These are phyloP conservation scores for Anas georgica DNA, from an alignment of 2,797 vertebrate genomes.

Conservation along the genomic window DNA sequence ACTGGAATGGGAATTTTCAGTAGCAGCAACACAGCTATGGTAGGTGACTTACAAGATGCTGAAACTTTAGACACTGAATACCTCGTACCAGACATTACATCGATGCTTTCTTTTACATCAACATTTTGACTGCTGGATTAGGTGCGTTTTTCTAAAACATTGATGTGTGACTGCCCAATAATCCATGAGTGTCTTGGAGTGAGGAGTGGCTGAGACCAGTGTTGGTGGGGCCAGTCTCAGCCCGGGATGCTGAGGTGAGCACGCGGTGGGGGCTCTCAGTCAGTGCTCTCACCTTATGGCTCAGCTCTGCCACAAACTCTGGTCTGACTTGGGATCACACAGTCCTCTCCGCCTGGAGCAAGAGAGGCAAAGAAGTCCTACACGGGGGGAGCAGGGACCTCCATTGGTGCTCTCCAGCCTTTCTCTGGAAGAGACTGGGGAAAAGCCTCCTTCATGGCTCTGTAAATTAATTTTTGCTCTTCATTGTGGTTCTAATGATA, in stretches of 20 bases:
- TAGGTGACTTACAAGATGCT: neutral
- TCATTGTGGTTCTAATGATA: neutral
- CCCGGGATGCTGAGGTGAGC: rapidly evolving
- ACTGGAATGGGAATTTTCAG: neutral
- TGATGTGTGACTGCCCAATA: neutral
- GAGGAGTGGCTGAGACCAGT: rapidly evolving
- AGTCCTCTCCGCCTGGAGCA: neutral
- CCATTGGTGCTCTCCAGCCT: neutral
- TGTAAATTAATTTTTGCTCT: neutral
- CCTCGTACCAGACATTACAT: neutral
- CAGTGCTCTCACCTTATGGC: rapidly evolving
- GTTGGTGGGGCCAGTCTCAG: neutral
- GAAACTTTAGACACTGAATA: neutral
- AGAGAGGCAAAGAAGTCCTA: neutral
- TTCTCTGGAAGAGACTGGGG: neutral
- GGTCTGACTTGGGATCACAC: neutral
- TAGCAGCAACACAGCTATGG: neutral
- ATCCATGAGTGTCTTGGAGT: neutral
- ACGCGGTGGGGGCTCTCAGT: neutral
- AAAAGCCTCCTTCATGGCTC: neutral
- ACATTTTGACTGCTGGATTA: neutral
- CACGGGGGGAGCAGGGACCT: neutral
- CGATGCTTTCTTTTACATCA: neutral
- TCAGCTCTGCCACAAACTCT: neutral
- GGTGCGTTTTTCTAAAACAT: neutral